A percentile compares a stretch with the other conserved stretches of the same genome.
These are phyloP conservation scores for Scaptodrosophila latifasciaeformis DNA, from an alignment of 2,888 invertebrate genomes.

Conservation along the genomic window DNA sequence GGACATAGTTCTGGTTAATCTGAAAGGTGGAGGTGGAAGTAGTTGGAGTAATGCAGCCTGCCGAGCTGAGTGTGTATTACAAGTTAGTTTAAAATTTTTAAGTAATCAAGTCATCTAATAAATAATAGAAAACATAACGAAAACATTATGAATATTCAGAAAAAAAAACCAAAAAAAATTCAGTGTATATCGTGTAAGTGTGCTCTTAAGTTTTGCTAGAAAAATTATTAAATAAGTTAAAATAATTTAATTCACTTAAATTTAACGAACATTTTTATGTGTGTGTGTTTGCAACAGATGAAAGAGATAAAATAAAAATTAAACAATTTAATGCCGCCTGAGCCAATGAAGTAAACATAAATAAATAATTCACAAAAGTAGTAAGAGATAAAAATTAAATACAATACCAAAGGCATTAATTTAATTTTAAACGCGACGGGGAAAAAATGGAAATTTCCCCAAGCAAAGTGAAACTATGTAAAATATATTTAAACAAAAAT, in stretches of 20 bases:
- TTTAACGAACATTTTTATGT: slow-evolving; percentile 9
- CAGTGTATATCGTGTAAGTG: slow-evolving; percentile 18
- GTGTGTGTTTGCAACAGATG: not conserved
- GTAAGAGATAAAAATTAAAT: not conserved
- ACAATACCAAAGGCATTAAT: slow-evolving; percentile 31
- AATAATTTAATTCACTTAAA: slow-evolving; percentile 15
- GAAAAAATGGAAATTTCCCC: slow-evolving; percentile 4
- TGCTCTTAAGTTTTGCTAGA: not conserved
- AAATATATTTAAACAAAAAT: slow-evolving; percentile 31
- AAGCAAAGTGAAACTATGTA: slow-evolving; percentile 39
- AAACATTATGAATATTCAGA: slow-evolving; percentile 20
- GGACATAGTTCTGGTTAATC: slow-evolving; percentile 39
- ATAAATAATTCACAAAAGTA: not conserved
- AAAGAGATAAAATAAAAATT: too few species aligned
- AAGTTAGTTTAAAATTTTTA: slow-evolving; percentile 46
- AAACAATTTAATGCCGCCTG: too few species aligned
- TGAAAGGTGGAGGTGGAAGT: not conserved
- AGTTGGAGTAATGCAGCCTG: not conserved
- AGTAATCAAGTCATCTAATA: too few species aligned
- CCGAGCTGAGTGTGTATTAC: slow-evolving; percentile 20
- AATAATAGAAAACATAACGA: too few species aligned
- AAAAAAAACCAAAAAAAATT: not conserved
- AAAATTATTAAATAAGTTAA: slow-evolving; percentile 11
- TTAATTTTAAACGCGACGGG: slow-evolving; percentile 31
- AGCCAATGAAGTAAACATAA: not conserved